Base-by-base conservation (phyloP, 2,888 invertebrate genomes). In the Caenorhabditis uteleia region DNA sequence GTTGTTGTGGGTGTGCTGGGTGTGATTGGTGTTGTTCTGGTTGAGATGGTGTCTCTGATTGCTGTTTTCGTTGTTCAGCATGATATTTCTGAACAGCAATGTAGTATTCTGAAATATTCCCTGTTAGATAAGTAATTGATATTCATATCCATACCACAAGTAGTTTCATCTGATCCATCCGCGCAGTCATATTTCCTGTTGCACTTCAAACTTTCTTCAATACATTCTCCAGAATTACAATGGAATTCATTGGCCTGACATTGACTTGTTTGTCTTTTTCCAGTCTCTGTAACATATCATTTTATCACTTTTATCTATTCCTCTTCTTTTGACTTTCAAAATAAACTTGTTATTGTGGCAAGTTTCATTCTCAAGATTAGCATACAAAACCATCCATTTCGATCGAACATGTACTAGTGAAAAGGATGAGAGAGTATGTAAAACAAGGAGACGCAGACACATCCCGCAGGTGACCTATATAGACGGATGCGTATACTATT, bases 171-270 rank as follows among this genome's bases (percentile, higher is more conserved):
- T 3, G 67, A 66, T 33, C 78, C 78, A 53, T 80, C 80, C 8
- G 49, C 58, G 51, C 85, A 85, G 44, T 84, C 79, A 50, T 85
- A 85, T 31, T 87, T 87, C 16, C 84, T 80, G 78, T 93, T 89
- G 78, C 93, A 93, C 18, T 93, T 89, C 53, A 88, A 87, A 7
- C 88, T 85, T 83, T 90, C 90, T 0, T 89, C 88, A 69, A 95
- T 92, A 83, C 95, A 95, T 73, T 93, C 89, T 23, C 93, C 78
- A 34, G 60, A 62, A 6, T 55, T 45, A 45, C 75, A 75, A 38
- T 54, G 55, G 61, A 71, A 74, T 27, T 75, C 59, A 20, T 49
- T 61, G 0, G 57, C 48, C 1, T 58, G 33, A 33, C 68, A 70
- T 8, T 58, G n/a, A n/a, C n/a, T n/a, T 33, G 76, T 62, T 34